Evolutionary conservation across 2,113 vertebrate genomes (phyloP).

Genomic region (Calonectris borealis): DNA sequence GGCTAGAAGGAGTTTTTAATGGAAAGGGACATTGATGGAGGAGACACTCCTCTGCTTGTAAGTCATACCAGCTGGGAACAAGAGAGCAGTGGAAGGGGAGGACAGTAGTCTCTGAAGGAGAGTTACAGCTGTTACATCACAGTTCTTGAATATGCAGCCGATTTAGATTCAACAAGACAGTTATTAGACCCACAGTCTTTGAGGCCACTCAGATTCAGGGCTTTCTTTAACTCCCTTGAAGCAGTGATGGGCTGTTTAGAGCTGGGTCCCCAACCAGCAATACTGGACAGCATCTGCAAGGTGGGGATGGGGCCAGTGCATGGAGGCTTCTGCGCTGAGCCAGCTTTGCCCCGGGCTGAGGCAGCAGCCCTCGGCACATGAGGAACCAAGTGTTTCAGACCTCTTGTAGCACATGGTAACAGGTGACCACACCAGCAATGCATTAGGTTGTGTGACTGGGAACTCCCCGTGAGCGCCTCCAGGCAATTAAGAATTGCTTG

Average conservation of each 20-base stretch:
- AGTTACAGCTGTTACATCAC: neutral
- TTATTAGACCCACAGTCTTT: neutral
- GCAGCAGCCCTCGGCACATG: neutral
- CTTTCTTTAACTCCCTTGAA: neutral
- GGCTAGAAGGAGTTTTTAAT: neutral
- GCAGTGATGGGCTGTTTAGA: neutral
- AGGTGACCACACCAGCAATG: neutral
- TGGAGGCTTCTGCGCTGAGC: neutral
- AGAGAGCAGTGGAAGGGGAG: neutral
- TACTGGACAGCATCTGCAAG: neutral
- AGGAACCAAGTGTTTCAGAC: neutral
- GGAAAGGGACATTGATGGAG: neutral
- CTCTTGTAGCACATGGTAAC: neutral
- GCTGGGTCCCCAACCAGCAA: neutral
- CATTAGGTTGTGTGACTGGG: neutral
- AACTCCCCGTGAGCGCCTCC: neutral
- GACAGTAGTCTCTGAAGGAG: neutral
- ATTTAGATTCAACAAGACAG: neutral
- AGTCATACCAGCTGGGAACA: neutral
- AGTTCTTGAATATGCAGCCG: neutral
- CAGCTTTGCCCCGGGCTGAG: neutral
- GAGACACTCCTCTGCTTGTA: neutral
- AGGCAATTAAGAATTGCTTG: neutral
- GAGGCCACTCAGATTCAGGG: neutral
- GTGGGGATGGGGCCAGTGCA: neutral